These are phyloP conservation scores for Entomobrya proxima DNA, from an alignment of 2,888 invertebrate genomes.

Conservation along the genomic window DNA sequence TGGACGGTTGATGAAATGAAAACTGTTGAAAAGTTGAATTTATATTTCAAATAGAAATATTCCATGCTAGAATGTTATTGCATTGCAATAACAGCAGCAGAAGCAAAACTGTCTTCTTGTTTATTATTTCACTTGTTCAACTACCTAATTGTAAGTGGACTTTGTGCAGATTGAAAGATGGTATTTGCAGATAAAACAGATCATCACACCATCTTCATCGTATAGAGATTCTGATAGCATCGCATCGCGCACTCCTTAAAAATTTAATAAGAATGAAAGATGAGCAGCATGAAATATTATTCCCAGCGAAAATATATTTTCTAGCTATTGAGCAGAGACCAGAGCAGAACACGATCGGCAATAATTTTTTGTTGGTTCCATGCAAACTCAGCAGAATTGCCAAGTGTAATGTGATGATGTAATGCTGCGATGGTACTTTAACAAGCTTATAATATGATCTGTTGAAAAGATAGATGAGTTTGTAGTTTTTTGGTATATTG, in stretches of 20 bases:
- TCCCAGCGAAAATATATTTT: constrained; percentile 6
- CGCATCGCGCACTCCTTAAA: too few species aligned
- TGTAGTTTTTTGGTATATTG: neutral
- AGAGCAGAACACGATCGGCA: neutral
- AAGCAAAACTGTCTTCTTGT: constrained; percentile 4
- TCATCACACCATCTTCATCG: neutral
- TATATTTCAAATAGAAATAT: too few species aligned
- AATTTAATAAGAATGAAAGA: too few species aligned
- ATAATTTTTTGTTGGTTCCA: neutral
- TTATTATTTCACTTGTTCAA: constrained; percentile 11
- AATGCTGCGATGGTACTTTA: neutral
- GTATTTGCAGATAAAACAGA: neutral
- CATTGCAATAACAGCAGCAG: too few species aligned
- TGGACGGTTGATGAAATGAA: too few species aligned
- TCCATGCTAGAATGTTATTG: too few species aligned
- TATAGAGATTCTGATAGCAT: neutral
- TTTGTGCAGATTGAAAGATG: neutral
- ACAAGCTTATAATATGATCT: neutral
- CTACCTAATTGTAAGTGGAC: too few species aligned
- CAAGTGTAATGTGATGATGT: neutral
- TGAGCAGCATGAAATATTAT: neutral
- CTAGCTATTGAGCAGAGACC: neutral
- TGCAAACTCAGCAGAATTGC: neutral
- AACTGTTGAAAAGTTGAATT: too few species aligned
- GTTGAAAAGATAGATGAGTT: neutral